Evolutionary conservation across 2,797 vertebrate species (phyloP).

Genomic region (Falco biarmicus): DNA sequence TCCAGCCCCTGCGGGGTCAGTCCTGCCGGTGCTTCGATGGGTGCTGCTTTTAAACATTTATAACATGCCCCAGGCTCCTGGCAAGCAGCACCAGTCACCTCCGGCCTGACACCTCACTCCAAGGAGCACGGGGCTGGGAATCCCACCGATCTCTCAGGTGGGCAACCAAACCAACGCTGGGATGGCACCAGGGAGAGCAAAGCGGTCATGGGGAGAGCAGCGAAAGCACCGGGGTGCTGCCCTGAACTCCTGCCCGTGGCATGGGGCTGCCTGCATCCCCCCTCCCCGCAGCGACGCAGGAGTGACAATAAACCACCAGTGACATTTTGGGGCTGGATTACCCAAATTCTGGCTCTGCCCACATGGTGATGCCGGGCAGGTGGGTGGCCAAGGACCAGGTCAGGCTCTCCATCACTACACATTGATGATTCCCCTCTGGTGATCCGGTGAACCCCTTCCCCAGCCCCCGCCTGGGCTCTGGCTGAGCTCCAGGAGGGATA

Average conservation of each 20-base stretch:
- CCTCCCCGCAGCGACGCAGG: rapidly evolving
- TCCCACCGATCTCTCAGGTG: rapidly evolving
- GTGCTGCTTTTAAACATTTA: rapidly evolving
- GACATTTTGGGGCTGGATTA: not conserved
- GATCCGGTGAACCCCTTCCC: not conserved
- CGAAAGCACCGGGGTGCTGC: not conserved
- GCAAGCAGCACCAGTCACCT: rapidly evolving
- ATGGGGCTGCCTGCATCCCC: not conserved
- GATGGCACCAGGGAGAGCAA: not conserved
- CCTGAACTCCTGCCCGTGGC: not conserved
- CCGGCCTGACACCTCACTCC: rapidly evolving
- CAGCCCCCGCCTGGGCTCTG: not conserved
- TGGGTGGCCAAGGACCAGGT: rapidly evolving
- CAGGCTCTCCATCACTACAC: rapidly evolving
- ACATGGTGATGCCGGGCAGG: rapidly evolving
- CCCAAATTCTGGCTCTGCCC: not conserved
- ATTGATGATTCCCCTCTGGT: rapidly evolving
- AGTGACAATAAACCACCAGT: not conserved
- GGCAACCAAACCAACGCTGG: rapidly evolving
- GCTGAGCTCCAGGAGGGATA: not conserved
- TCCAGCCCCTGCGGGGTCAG: not conserved
- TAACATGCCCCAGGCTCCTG: rapidly evolving
- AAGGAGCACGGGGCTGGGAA: not conserved
- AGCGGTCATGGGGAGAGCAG: rapidly evolving
- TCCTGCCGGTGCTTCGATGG: not conserved